Base-by-base conservation (phyloP, 2,888 invertebrate genomes). In the Limnephilus lunatus region DNA sequence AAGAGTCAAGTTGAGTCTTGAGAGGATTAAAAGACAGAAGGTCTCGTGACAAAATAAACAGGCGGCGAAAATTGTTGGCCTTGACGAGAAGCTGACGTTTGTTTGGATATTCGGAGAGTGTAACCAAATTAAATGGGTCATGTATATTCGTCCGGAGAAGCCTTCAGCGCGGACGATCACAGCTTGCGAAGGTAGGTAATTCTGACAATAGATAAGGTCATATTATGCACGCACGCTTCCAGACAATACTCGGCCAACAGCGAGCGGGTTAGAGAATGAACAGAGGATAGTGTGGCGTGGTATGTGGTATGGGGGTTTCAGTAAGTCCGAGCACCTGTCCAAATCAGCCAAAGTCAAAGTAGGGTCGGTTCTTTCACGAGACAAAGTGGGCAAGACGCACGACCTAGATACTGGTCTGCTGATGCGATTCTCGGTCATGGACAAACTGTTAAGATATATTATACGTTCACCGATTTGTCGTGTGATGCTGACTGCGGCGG, bases 351-450 rank as follows among this genome's bases (percentile, higher is more conserved):
- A 53, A 53, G 5, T 53, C 53, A 53, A 90, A 90, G 48, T 83
- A 44, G 44, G 35, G 68, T 85, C 53, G 90, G 80, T 31, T 85
- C 85, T 90, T 85, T 90, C 85, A 68, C 39, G 85, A 68, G 53
- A 53, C 19, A 53, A 44, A 90, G 35, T 90, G 68, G 80, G 85
- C 85, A 35, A 89, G 32, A 39, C 39, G 85, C 39, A 85, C 85
- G 85, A 44, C 85, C 85, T 85, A 85, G 35, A 85, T 85, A 44
- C 44, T 68, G 83, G 30, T 53, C 53, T 31, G 83, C 83, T 83
- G 83, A 35, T 35, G 83, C 19, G 83, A 83, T 83, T 91, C 87
- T 87, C 87, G 91, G 91, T 91, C 91, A 91, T 81, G 91, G 91
- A 87, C 91, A 81, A 31, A 81, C 81, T 86, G 81, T 83, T 81